Evolutionary conservation across 2,113 vertebrate species (phyloP).

Genomic region (Azemiops feae): DNA sequence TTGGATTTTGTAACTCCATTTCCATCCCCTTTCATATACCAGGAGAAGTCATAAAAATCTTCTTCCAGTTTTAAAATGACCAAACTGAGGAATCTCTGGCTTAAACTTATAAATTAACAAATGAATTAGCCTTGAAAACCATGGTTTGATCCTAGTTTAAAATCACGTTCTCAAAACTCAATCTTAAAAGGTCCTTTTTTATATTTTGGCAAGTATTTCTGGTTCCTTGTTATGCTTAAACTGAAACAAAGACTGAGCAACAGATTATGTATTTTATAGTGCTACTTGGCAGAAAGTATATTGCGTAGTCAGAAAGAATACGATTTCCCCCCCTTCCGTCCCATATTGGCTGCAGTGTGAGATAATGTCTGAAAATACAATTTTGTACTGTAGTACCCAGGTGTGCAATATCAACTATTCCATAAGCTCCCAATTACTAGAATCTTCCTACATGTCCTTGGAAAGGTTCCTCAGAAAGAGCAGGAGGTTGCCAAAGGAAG

Average conservation of each 20-base stretch:
- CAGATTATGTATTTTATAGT: not conserved
- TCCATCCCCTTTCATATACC: not conserved
- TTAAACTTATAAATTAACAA: not conserved
- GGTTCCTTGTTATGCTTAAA: not conserved
- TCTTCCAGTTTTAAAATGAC: not conserved
- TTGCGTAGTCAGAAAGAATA: not conserved
- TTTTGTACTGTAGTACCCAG: too few species aligned
- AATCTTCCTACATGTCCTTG: not conserved
- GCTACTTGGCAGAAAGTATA: too few species aligned
- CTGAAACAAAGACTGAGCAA: not conserved
- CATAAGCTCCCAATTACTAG: not conserved
- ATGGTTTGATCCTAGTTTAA: not conserved
- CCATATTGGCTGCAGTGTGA: not conserved
- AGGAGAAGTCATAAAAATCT: not conserved
- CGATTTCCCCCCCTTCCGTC: not conserved
- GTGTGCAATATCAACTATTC: not conserved
- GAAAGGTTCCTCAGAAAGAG: not conserved
- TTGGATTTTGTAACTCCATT: not conserved
- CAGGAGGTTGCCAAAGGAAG: not conserved
- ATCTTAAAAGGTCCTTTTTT: not conserved
- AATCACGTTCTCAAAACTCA: not conserved
- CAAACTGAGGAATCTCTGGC: not conserved
- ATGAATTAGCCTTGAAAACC: not conserved
- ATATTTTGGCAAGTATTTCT: not conserved
- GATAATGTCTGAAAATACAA: not conserved